Evolutionary conservation across 2,113 vertebrate genomes (phyloP).

Genomic region (Aplodontia rufa): DNA sequence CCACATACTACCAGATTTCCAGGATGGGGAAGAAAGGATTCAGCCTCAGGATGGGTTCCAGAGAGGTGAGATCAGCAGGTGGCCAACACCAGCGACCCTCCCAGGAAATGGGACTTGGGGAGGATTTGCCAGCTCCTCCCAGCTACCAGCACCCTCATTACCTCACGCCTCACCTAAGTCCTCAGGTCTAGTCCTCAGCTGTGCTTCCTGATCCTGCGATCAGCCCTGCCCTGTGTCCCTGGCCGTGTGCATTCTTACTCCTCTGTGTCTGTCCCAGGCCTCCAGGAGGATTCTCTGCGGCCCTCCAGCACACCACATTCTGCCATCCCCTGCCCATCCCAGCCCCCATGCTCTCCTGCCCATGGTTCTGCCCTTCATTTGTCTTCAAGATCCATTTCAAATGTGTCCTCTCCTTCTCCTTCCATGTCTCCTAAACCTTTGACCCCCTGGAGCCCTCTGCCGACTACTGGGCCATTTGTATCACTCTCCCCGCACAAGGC

Average conservation of each 20-base stretch:
- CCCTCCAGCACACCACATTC: too few relatives aligned
- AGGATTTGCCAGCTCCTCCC: background rate
- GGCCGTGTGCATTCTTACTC: background rate
- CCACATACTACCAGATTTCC: background rate
- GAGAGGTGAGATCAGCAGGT: conserved; percentile 5
- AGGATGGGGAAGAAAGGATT: background rate
- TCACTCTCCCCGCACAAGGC: rapidly evolving
- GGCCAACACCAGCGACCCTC: background rate
- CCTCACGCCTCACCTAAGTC: background rate
- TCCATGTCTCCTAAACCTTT: background rate
- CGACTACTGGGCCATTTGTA: background rate
- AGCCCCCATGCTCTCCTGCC: background rate
- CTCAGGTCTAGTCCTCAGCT: background rate
- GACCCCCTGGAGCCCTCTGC: background rate
- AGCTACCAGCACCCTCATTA: background rate
- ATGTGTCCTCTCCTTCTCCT: background rate
- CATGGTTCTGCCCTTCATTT: background rate
- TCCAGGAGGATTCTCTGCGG: background rate
- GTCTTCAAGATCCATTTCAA: background rate
- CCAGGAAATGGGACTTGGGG: background rate
- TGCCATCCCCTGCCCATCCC: too few relatives aligned
- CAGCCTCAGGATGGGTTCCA: background rate
- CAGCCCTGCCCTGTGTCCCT: background rate
- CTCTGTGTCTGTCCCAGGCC: too few relatives aligned
- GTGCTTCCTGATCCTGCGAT: background rate